Evolutionary conservation across 1,140 invertebrate genomes (phyloP).

Genomic region (Diachasma alloeum): DNA sequence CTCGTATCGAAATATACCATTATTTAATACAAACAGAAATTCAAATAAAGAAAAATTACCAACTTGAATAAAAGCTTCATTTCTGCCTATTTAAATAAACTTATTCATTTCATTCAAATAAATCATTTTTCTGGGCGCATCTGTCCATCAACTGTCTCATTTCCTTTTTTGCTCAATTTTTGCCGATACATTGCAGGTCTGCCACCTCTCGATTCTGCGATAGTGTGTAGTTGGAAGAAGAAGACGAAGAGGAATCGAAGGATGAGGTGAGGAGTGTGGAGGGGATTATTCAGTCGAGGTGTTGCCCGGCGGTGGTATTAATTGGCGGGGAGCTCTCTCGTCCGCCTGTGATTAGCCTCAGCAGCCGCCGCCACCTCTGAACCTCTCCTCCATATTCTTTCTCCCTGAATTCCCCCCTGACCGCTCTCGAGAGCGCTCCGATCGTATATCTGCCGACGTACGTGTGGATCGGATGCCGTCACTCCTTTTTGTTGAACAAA

Average conservation of each 20-base stretch:
- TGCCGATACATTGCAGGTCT: no score
- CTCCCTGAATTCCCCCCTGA: neutral
- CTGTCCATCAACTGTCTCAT: no score
- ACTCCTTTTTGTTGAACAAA: no score
- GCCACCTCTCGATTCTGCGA: neutral
- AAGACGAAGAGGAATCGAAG: neutral
- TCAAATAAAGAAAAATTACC: no score
- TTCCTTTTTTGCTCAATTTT: no score
- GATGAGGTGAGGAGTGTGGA: neutral
- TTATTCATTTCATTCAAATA: no score
- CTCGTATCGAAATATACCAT: no score
- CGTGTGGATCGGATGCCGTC: conserved; percentile 16
- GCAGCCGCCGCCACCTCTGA: conserved; percentile 52
- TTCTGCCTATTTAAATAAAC: no score
- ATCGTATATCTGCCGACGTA: conserved; percentile 38
- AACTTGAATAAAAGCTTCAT: no score
- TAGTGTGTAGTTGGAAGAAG: neutral
- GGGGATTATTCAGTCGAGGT: conserved; percentile 36
- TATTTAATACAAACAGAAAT: no score
- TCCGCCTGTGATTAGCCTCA: conserved; percentile 57
- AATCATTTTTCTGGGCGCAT: no score
- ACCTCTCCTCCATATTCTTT: conserved; percentile 28
- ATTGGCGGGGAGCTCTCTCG: conserved; percentile 54
- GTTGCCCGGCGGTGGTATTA: conserved; percentile 59
- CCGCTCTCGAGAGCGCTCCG: conserved; percentile 10